phyloP scores from a whole-genome alignment of 2,113 vertebrate species.

The human region GRCh38 chr11:119961501-119962000 shows the following conservation, averaged over 20 bases:
- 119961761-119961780: background rate
- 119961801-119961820: background rate
- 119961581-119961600: background rate
- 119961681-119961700: background rate
- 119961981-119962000: background rate
- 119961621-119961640: background rate
- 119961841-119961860: background rate
- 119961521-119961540: background rate
- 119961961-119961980: background rate
- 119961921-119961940: background rate
- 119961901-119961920: background rate
- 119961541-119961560: background rate
- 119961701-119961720: background rate
- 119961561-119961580: background rate
- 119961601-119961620: background rate
- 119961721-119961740: background rate
- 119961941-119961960: background rate
- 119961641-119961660: background rate
- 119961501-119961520: background rate
- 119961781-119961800: background rate
- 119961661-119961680: rapidly evolving
- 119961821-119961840: background rate
- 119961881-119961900: too few species aligned
- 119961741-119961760: background rate
- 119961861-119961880: background rate